Percentiles rank a stretch among this genome's conserved stretches.
Evolutionary conservation across 2,888 invertebrate genomes (phyloP).

Genomic region (Eretmocerus hayati): DNA sequence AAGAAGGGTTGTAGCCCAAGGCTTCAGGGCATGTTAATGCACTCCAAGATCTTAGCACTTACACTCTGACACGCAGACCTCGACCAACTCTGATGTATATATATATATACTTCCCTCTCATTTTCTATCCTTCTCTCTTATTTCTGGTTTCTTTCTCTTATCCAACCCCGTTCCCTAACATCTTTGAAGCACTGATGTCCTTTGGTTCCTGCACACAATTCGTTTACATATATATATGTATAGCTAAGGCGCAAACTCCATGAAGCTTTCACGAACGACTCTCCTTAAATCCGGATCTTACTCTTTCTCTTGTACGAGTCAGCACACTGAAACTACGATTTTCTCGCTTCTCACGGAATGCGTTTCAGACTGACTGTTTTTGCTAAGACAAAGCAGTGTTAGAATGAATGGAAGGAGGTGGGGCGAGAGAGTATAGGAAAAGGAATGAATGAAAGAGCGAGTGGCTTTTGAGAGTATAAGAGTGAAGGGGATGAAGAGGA

Average conservation of each 20-base stretch:
- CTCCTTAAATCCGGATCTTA: slow-evolving; percentile 46
- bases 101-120: slow-evolving; percentile 14
- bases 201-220: slow-evolving; percentile 33
- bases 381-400: slow-evolving; percentile 18
- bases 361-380: slow-evolving; percentile 20
- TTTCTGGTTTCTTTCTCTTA: slow-evolving; percentile 17
- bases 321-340: slow-evolving; percentile 20
- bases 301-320: slow-evolving; percentile 19
- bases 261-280: slow-evolving; percentile 46
- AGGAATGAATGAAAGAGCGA: not conserved
- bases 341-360: slow-evolving; percentile 22
- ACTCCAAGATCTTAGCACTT: slow-evolving; percentile 48
- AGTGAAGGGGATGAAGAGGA: slow-evolving; percentile 16
- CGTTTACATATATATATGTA: too few relatives aligned
- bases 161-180: slow-evolving; percentile 17
- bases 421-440: slow-evolving; percentile 1
- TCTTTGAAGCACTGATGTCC: too few relatives aligned
- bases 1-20: slow-evolving; percentile 47
- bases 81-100: slow-evolving; percentile 17
- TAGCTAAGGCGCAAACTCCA: slow-evolving; percentile 40
- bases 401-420: slow-evolving; percentile 7
- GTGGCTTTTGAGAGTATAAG: not conserved
- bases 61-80: slow-evolving; percentile 44
- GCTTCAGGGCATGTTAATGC: slow-evolving; percentile 46
- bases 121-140: slow-evolving; percentile 25